Conservation (phyloP, 2,113 vertebrate genomes). For the Mesoclemmys tuberculata region DNA sequence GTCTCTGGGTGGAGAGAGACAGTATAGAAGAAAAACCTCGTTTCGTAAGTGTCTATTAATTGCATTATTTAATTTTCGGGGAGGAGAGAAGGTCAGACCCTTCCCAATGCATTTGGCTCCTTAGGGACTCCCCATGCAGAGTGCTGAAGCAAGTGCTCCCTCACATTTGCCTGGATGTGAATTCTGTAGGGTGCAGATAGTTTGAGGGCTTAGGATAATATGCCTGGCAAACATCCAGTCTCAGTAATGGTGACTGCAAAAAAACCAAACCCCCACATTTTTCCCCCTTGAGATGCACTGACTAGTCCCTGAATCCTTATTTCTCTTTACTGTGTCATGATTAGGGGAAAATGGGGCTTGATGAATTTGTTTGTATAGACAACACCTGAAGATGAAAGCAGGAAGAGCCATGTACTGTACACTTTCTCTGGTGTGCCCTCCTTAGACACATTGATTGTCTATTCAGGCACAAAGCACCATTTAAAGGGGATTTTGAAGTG, state of each 20-base stretch:
- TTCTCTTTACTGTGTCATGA: neutral
- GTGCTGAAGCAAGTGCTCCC: fast-evolving
- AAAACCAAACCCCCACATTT: too few species aligned
- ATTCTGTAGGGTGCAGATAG: neutral
- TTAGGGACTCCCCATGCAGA: neutral
- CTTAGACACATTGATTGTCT: neutral
- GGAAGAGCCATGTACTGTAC: neutral
- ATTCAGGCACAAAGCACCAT: fast-evolving
- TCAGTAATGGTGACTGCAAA: fast-evolving
- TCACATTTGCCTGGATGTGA: neutral
- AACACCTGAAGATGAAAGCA: neutral
- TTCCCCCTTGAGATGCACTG: neutral
- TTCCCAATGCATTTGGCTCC: neutral
- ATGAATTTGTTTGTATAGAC: neutral
- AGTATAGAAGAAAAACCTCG: neutral
- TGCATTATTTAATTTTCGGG: neutral
- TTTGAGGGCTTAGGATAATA: neutral
- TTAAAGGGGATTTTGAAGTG: neutral
- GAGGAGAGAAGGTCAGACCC: fast-evolving
- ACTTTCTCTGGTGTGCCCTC: neutral
- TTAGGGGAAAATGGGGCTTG: neutral
- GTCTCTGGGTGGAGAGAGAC: neutral
- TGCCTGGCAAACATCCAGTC: fast-evolving
- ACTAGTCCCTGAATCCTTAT: fast-evolving
- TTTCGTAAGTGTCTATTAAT: fast-evolving